Evolutionary conservation across 2,888 invertebrate genomes (phyloP).

Genomic region (Malachius bipustulatus): DNA sequence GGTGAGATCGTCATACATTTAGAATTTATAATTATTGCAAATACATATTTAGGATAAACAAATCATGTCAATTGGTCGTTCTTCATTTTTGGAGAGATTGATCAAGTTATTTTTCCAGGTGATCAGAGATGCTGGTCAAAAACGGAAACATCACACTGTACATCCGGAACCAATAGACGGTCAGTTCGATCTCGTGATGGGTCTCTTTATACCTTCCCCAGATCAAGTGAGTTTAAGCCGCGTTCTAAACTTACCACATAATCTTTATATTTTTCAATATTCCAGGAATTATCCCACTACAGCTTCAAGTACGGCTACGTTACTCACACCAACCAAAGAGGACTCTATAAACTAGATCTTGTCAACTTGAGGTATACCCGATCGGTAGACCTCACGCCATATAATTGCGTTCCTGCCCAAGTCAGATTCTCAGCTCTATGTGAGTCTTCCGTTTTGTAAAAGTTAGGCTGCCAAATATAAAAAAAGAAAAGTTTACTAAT

Average conservation of each 20-base stretch:
- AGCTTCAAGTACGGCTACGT: slow-evolving; percentile 62
- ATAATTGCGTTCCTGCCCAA: slow-evolving; percentile 59
- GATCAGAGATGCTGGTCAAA: slow-evolving; percentile 60
- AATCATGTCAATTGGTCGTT: background rate
- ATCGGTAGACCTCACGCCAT: slow-evolving; percentile 57
- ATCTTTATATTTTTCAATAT: too few relatives aligned
- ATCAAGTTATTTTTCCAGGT: slow-evolving; percentile 35
- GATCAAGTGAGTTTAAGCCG: slow-evolving; percentile 38
- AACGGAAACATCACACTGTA: slow-evolving; percentile 58
- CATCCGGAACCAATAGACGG: slow-evolving; percentile 65
- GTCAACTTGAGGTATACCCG: slow-evolving; percentile 57
- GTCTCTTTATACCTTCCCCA: slow-evolving; percentile 48
- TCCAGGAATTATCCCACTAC: slow-evolving; percentile 42
- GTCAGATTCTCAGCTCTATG: slow-evolving; percentile 61
- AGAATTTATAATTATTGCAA: background rate
- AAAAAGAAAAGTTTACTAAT: too few relatives aligned
- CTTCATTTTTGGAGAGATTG: slow-evolving; percentile 2
- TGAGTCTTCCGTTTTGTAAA: slow-evolving; percentile 41
- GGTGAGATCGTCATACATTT: slow-evolving; percentile 23
- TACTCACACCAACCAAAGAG: slow-evolving; percentile 58
- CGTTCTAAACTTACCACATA: slow-evolving; percentile 6
- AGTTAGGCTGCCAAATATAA: slow-evolving; percentile 6
- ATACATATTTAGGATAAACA: background rate
- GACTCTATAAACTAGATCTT: slow-evolving; percentile 60
- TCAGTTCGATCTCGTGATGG: slow-evolving; percentile 58